Base-by-base conservation (phyloP, 2,113 vertebrate genomes). In the Heloderma charlesbogerti region DNA sequence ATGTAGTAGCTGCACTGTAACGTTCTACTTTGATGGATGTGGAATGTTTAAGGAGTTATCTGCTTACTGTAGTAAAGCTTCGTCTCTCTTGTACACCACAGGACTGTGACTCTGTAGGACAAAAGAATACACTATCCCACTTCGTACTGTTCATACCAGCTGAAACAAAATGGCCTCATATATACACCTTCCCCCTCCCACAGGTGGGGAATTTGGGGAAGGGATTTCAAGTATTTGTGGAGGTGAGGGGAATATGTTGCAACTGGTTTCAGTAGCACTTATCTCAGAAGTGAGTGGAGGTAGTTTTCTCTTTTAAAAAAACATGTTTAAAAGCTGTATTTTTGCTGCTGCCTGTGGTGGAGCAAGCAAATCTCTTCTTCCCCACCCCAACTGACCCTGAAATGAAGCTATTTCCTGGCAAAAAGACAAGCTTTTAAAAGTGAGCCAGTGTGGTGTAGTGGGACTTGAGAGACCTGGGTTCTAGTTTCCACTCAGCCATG, bases 21-120 rank as follows among this genome's bases (percentile, higher is more conserved):
- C 0, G 0, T 0, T 10, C 0, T 40, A 3, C 0, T 3, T 12
- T 83, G 88, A 0, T 60, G 27, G 29, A 40, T 10, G 37, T 87
- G 71, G 60, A 71, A 71, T 54, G 31, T 2, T 16, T 0, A 60
- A 5, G 3, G 9, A 16, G 60, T 0, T 84, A 25, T 0, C 10
- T 0, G 0, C 6, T 6, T 7, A 57, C 13, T 29, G 45, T 7
- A 0, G 0, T 34, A 8, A 54, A 77, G 0, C 0, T 43, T 1
- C n/a, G 3, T 25, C 0, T 0, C 6, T 3, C 69, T 34, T 72
- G 84, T 20, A 0, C 20, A 40, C 2, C 29, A 0, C 13, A 0
- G 12, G 0, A 15, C 13, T 8, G 25, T 0, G 25, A 29, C 0
- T 0, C 0, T 29, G 8, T 72, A 20, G 40, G 57, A 12, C 45